Conservation (phyloP, 2,888 invertebrate genomes). For the Drosophila aldrichi region DNA sequence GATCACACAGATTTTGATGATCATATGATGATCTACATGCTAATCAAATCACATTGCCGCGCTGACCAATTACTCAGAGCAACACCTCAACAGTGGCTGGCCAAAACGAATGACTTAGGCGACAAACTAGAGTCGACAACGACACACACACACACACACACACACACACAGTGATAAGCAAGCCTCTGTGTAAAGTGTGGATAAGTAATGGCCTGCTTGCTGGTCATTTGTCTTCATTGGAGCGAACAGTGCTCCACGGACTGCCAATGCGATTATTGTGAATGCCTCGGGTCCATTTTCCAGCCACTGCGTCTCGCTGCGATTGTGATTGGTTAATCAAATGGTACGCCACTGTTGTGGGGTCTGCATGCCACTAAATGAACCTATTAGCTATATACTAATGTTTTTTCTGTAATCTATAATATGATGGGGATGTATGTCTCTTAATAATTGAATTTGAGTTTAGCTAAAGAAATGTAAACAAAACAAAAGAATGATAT, state of each 20-base stretch:
- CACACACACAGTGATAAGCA: constrained; percentile 35
- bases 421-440: not conserved
- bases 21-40: constrained; percentile 76
- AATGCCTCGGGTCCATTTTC: constrained; percentile 50
- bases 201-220: constrained; percentile 84
- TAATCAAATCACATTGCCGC: constrained; percentile 73
- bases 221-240: constrained; percentile 84
- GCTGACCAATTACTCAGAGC: constrained; percentile 70
- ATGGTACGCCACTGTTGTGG: constrained; percentile 10
- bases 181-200: constrained; percentile 62
- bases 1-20: constrained; percentile 40
- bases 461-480: not conserved
- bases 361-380: constrained; percentile 12
- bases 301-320: constrained; percentile 37
- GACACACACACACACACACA: constrained; percentile 9
- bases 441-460: not conserved
- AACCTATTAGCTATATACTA: constrained; percentile 11
- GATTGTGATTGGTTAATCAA: constrained; percentile 66
- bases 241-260: constrained; percentile 34
- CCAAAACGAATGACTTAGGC: constrained; percentile 72
- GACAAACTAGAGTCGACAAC: constrained; percentile 62
- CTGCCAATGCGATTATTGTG: constrained; percentile 37
- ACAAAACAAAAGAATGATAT: not conserved
- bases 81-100: constrained; percentile 53
- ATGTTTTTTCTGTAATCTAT: not conserved